Base-by-base conservation (phyloP, 2,113 vertebrate species). In the Setophaga coronata region DNA sequence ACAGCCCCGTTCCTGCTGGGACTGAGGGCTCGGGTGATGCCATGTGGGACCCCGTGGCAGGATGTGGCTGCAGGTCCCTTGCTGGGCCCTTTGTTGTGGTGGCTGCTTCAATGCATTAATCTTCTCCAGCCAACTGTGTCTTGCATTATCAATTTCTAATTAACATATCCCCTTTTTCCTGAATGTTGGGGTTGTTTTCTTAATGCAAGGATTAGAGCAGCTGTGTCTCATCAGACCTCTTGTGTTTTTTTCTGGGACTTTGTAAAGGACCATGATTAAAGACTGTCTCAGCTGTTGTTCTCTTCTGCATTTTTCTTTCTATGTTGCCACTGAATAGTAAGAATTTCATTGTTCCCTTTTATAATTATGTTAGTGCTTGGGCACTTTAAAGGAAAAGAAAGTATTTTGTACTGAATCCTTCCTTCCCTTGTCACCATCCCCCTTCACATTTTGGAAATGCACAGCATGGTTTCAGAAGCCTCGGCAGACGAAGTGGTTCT, bases 201-300 rank as follows among this genome's bases (percentile, higher is more conserved):
- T 69, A 62, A 81, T 85, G 73, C 60, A 76, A 89, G 74, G 91
- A 94, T 81, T 93, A 93, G 77, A 66, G 71, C 96, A 97, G 94
- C 97, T 97, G 96, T 92, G 88, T 74, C 91, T 96, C 94, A 94
- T 97, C 94, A 97, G 94, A 94, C 93, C 86, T 81, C 87, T 93
- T 95, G 73, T 96, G 88, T 86, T 81, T 96, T 83, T 93, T 81
- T 67, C 90, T 92, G 82, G 88, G 88, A 89, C 95, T 90, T 80
- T 96, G 51, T 92, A 93, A 97, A 56, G 86, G 77, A 81, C 73
- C 42, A 82, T 95, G 93, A 95, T 97, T 97, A 96, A 95, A 94
- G 36, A 54, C 48, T 61, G 28, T 36, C 83, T 95, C 91, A 96
- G 87, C 94, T 96, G 95, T 74, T 87, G 34, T 91, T 95, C 67